Evolutionary conservation across 2,888 invertebrate species (phyloP), one percentile per base, ranked within the genome.

Genomic region (Sthenelais limicola): DNA sequence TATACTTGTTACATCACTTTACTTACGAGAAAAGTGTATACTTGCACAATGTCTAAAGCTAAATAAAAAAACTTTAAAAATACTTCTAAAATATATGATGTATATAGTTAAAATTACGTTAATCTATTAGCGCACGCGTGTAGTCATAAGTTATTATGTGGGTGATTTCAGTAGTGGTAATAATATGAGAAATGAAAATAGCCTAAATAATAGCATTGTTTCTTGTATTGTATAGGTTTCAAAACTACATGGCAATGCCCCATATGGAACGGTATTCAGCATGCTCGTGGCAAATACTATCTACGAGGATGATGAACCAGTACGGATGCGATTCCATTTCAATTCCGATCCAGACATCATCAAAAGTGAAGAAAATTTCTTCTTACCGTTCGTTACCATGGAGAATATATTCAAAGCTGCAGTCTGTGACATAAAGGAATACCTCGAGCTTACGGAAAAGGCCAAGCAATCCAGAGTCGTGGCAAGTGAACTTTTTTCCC

Each of bases 241-340:
- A 12, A 48, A 24, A 24, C 49, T 43, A 49, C 48, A 48, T 26
- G 68, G 68, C 26, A 28, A 30, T 2, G 7, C 15, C 24, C 48
- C 12, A 2, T 43, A 26, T 2, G 26, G 24, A 3, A 21, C 21
- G 15, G 15, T 30, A 7, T 48, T 68, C 48, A 48, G 28, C 4
- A 21, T 28, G 28, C 18, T 26, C 28, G 24, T 48, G 15, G 47
- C 30, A 21, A 68, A 68, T 28, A 18, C 28, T 5, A 48, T 48
- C 1, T 68, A 68, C 21, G 68, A 68, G 4, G 49, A 68, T 1
- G 48, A 24, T 12, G 12, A 18, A 7, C 24, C 18, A 7, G 30
- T 24, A 21, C 48, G 26, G 5, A 48, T 28, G 3, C 47, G 68
- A 15, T 68, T 68, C 21, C 30, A 28, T 32, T 48, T 68, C 48